Conservation (phyloP, 2,888 invertebrate species). For the Agriotes lineatus region DNA sequence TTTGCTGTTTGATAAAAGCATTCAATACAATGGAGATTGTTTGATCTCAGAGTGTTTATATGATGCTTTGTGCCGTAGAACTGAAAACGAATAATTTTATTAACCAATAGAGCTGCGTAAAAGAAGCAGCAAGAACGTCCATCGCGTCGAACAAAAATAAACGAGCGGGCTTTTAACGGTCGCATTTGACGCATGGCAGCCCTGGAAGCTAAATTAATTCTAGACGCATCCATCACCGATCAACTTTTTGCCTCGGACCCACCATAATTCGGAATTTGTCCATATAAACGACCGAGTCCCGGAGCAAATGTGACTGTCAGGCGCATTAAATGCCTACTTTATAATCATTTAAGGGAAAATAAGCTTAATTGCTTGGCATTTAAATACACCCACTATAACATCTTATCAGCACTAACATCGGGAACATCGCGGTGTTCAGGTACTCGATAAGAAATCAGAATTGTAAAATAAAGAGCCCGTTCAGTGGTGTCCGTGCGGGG, state of each 20-base stretch:
- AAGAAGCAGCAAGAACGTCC: too few species aligned
- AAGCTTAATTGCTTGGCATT: constrained; percentile 43
- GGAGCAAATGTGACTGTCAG: constrained; percentile 19
- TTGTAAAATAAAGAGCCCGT: constrained; percentile 41
- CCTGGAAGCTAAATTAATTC: constrained; percentile 3
- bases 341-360: constrained; percentile 30
- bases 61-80: too few species aligned
- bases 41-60: too few species aligned
- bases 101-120: too few species aligned
- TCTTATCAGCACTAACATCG: constrained; percentile 41
- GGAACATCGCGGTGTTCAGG: constrained; percentile 39
- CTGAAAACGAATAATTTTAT: too few species aligned
- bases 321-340: constrained; percentile 18
- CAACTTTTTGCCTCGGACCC: constrained; percentile 5
- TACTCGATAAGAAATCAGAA: constrained; percentile 43
- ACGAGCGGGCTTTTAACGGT: too few species aligned
- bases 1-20: too few species aligned
- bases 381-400: constrained; percentile 44
- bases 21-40: too few species aligned
- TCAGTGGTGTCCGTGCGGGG: background rate
- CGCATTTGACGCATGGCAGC: background rate
- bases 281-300: constrained; percentile 12
- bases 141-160: background rate
- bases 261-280: constrained; percentile 14
- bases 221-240: constrained; percentile 14